Percentiles rank a stretch among this genome's conserved stretches.
Conservation (phyloP, 2,888 invertebrate genomes). For the Pseudococcus viburni region DNA sequence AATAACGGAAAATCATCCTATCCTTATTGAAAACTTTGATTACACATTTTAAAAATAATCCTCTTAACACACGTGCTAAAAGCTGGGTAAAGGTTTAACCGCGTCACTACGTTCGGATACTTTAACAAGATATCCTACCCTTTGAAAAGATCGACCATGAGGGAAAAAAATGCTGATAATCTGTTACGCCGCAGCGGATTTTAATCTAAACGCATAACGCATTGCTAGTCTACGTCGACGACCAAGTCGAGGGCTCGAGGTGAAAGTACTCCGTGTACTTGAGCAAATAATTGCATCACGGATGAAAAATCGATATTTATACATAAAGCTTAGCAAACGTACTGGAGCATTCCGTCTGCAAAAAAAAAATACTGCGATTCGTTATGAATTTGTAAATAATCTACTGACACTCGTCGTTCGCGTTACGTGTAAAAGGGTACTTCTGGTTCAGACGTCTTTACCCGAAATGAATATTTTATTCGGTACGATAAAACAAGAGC, state of each 20-base stretch:
- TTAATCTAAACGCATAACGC: conserved; percentile 7
- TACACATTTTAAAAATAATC: conserved; percentile 9
- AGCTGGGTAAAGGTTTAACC: background rate
- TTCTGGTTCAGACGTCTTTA: background rate
- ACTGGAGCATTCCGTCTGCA: background rate
- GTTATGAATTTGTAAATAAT: conserved; percentile 40
- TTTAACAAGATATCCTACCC: background rate
- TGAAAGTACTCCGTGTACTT: background rate
- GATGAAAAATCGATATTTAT: conserved; percentile 42
- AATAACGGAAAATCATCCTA: background rate
- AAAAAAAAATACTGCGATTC: background rate
- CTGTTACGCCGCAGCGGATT: conserved; percentile 6
- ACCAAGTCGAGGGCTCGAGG: background rate
- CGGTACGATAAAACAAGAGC: conserved; percentile 8
- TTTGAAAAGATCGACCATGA: background rate
- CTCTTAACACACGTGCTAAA: conserved; percentile 13
- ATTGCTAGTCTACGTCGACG: background rate
- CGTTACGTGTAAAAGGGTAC: background rate
- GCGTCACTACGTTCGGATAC: background rate
- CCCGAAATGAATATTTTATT: conserved; percentile 43
- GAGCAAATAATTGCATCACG: conserved; percentile 25
- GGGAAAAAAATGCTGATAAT: background rate
- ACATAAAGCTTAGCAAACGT: background rate
- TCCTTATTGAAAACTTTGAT: background rate
- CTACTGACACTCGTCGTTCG: background rate